Evolutionary conservation across 2,797 vertebrate genomes (phyloP), one percentile per base, ranked within the genome.

Genomic region (Tolypeutes matacus): DNA sequence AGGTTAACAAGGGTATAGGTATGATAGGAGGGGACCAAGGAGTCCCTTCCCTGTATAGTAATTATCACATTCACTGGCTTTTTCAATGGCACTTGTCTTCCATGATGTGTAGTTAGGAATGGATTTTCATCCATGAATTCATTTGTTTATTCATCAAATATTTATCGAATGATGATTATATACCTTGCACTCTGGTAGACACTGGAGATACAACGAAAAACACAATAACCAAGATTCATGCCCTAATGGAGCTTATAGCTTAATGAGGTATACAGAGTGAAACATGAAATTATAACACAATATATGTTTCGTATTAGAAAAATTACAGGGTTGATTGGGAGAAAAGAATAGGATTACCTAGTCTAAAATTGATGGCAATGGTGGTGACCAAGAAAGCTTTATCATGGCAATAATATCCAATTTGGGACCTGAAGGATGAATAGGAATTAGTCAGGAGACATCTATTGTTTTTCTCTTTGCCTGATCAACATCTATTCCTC

Each of bases 121-220:
- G 20, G 56, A 56, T 56, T 56, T 64, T 62, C n/a, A 29, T 83
- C 31, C 27, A 65, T 75, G 83, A 62, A 64, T 5, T 76, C 39
- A 34, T 29, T 83, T 23, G 62, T n/a, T 93, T 51, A 51, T 36
- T 69, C 46, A 34, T 29, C 58, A 84, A 95, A 76, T 53, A 84
- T 84, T 93, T 93, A 34, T 92, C 60, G 62, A 84, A 21, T 65
- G 11, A 84, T 51, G 95, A 56, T 81, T 92, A 76, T 87, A 49
- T 67, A 23, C 14, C 49, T 34, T 67, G 21, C 29, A 72, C 60
- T 87, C 65, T 31, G 9, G 36, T 46, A 67, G 60, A 92, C 46
- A 91, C 5, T 29, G 9, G 64, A 60, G 69, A 58, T 49, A 34
- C 70, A 92, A n/a, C 25, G 49, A n/a, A 75, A 46, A 75, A 77